phyloP scores from a whole-genome alignment of 2,113 vertebrate genomes.

The Ceuthmochares aereus region DNA sequence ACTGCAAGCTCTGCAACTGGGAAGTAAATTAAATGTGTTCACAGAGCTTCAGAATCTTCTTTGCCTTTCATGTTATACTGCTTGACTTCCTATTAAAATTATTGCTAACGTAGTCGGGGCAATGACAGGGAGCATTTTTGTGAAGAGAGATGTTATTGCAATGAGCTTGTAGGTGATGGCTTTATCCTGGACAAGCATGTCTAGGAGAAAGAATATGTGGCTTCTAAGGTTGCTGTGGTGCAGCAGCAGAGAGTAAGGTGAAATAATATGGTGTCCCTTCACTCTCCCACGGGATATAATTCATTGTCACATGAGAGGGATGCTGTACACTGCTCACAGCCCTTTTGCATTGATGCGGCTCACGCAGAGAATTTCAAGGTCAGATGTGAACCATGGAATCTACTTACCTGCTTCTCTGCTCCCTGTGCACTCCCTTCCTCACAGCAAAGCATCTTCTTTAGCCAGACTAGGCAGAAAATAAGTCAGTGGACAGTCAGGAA shows the following conservation, averaged over 20 bases:
- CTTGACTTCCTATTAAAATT: constrained; percentile 54
- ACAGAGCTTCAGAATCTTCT: constrained; percentile 36
- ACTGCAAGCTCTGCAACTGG: constrained; percentile 34
- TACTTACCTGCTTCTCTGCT: not conserved
- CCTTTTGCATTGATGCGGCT: not conserved
- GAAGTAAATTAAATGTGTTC: constrained; percentile 58
- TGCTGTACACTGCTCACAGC: not conserved
- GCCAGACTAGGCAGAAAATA: not conserved
- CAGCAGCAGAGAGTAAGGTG: not conserved
- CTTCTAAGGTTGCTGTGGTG: not conserved
- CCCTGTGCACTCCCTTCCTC: not conserved
- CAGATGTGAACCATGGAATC: not conserved
- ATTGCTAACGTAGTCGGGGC: not conserved
- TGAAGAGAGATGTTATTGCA: constrained; percentile 19
- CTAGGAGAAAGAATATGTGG: not conserved
- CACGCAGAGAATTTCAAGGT: not conserved
- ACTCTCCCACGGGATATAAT: not conserved
- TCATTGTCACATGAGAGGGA: not conserved
- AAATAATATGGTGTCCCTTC: not conserved
- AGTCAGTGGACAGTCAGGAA: not conserved
- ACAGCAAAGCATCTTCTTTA: not conserved
- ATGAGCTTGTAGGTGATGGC: not conserved
- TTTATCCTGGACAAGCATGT: not conserved
- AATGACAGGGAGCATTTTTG: constrained; percentile 12
- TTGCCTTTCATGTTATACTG: constrained; percentile 29